These are phyloP conservation scores for Notodonta dromedarius DNA, from an alignment of 2,888 invertebrate genomes.

Conservation along the genomic window DNA sequence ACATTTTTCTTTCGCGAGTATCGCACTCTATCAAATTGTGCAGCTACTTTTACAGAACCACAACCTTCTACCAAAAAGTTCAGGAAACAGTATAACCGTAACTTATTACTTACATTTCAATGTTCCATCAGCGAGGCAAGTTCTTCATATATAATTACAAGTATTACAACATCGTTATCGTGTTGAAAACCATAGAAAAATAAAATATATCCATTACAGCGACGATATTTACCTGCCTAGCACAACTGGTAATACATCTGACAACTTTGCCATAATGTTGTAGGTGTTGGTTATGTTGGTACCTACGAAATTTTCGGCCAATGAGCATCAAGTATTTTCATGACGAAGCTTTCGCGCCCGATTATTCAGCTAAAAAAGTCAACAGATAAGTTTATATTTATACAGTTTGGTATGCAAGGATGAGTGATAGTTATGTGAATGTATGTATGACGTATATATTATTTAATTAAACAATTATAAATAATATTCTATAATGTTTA, in stretches of 20 bases:
- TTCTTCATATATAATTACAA: slow-evolving; percentile 53
- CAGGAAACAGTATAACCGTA: slow-evolving; percentile 63
- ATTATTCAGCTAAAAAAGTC: slow-evolving; percentile 64
- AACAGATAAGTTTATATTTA: slow-evolving; percentile 49
- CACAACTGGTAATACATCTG: slow-evolving; percentile 80
- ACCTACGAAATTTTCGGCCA: slow-evolving; percentile 64
- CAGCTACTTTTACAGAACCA: slow-evolving; percentile 80
- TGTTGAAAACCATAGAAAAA: slow-evolving; percentile 71
- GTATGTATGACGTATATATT: not conserved
- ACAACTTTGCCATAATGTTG: slow-evolving; percentile 76
- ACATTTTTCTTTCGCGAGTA: slow-evolving; percentile 71
- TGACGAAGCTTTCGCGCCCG: slow-evolving; percentile 79
- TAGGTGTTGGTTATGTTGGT: slow-evolving; percentile 66
- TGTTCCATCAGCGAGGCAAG: slow-evolving; percentile 48
- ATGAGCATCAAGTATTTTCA: slow-evolving; percentile 55
- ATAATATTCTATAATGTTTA: too few species aligned
- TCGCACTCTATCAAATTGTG: slow-evolving; percentile 77
- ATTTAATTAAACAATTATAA: too few species aligned
- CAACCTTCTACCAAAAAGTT: slow-evolving; percentile 81
- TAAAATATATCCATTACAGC: slow-evolving; percentile 68
- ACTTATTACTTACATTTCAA: slow-evolving; percentile 62
- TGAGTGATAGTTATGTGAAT: slow-evolving; percentile 13
- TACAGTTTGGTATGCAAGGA: slow-evolving; percentile 36
- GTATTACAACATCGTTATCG: slow-evolving; percentile 58
- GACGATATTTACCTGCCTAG: slow-evolving; percentile 80